These are phyloP conservation scores for Datnioides undecimradiatus DNA, from an alignment of 2,113 vertebrate species.

Conservation along the genomic window DNA sequence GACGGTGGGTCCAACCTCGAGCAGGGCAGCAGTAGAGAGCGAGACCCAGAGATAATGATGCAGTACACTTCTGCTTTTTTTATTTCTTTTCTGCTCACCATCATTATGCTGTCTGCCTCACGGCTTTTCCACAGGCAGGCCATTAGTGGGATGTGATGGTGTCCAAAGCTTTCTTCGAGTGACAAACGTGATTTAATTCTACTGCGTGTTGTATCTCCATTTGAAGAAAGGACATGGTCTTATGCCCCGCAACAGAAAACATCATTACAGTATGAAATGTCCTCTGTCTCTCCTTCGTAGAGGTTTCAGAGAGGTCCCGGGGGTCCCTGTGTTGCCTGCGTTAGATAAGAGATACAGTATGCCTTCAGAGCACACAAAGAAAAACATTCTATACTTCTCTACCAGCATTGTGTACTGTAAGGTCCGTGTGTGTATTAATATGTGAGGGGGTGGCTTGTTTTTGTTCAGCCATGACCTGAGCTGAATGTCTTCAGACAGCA, in stretches of 20 bases:
- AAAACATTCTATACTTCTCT: slow-evolving; percentile 36
- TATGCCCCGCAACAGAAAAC: background rate
- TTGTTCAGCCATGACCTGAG: slow-evolving; percentile 22
- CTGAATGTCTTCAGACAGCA: slow-evolving; percentile 46
- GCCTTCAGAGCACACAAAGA: slow-evolving; percentile 4
- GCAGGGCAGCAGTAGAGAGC: slow-evolving; percentile 40
- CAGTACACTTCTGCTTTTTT: slow-evolving; percentile 10
- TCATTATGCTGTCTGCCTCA: slow-evolving; percentile 45
- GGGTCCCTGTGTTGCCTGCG: slow-evolving; percentile 31
- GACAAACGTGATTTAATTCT: slow-evolving; percentile 62
- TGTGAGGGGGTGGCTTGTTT: slow-evolving; percentile 17
- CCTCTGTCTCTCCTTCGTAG: slow-evolving; percentile 56
- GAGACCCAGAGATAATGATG: slow-evolving; percentile 52
- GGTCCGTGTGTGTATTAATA: slow-evolving; percentile 8
- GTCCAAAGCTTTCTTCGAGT: slow-evolving; percentile 50
- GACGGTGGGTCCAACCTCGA: slow-evolving; percentile 38
- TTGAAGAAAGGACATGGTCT: slow-evolving; percentile 24
- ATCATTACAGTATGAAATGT: slow-evolving; percentile 55
- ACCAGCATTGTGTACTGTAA: background rate
- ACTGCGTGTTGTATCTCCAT: slow-evolving; percentile 27
- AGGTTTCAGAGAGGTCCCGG: slow-evolving; percentile 36
- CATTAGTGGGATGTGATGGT: slow-evolving; percentile 63
- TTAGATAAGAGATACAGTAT: slow-evolving; percentile 36
- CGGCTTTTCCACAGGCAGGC: slow-evolving; percentile 54
- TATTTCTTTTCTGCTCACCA: background rate